Percentiles rank a stretch among this genome's conserved stretches.
Conservation (phyloP, 2,797 vertebrate genomes). For the Vespertilio murinus region DNA sequence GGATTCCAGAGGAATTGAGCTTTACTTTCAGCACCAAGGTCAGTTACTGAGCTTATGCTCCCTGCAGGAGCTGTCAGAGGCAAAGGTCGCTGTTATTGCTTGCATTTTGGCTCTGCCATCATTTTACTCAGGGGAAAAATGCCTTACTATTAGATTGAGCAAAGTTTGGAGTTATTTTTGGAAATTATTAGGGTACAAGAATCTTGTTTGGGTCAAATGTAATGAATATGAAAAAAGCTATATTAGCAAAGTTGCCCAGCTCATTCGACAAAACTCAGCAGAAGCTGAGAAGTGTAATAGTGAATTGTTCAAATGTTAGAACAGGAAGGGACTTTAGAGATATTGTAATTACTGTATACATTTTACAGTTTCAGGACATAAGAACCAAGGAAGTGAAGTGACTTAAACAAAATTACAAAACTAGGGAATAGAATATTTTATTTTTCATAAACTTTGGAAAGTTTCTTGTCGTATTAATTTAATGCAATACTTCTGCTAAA, state of each 20-base stretch:
- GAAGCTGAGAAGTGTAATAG: background rate
- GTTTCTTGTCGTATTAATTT: background rate
- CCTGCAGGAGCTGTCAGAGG: background rate
- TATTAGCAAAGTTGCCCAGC: background rate
- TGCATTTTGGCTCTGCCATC: background rate
- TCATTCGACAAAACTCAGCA: background rate
- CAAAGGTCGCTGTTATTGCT: background rate
- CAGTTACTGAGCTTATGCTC: background rate
- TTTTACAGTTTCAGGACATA: background rate
- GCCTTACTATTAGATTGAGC: background rate
- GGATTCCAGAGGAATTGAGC: background rate
- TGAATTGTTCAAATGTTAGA: background rate
- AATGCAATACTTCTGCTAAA: background rate
- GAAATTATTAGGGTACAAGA: background rate
- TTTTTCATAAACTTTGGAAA: background rate
- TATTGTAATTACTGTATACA: background rate
- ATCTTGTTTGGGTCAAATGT: background rate
- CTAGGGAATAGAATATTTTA: background rate
- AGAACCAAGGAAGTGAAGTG: background rate
- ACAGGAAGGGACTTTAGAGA: background rate
- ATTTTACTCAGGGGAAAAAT: background rate
- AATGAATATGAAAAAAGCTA: background rate
- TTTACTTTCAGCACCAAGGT: conserved; percentile 53
- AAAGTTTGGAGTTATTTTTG: conserved; percentile 21
- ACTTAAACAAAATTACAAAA: conserved; percentile 15